A percentile compares a stretch with the other conserved stretches of the same genome.
These are phyloP conservation scores for Metopia argyrocephala DNA, from an alignment of 2,888 invertebrate species.

Conservation along the genomic window DNA sequence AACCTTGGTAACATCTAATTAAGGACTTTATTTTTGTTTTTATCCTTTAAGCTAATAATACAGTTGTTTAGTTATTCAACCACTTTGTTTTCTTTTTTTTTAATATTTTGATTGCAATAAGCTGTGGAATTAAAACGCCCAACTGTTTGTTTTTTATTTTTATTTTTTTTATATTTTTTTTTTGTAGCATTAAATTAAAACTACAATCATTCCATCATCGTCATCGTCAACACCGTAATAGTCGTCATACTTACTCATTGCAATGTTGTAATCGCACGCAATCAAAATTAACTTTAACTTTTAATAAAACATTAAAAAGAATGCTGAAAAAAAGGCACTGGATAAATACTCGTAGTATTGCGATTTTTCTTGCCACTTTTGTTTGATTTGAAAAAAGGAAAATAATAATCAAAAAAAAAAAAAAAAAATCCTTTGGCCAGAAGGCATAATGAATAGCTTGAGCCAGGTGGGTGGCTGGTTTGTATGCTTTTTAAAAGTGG, in stretches of 20 bases:
- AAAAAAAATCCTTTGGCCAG: conserved; percentile 29
- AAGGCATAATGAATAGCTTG: conserved; percentile 5
- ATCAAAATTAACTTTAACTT: conserved; percentile 78
- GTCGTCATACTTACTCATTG: conserved; percentile 7
- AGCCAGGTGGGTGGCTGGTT: conserved; percentile 24
- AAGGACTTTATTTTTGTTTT: conserved; percentile 12
- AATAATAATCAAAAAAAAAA: too few species aligned
- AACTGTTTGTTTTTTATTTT: too few species aligned
- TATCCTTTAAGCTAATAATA: conserved; percentile 32
- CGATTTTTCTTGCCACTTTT: conserved; percentile 22
- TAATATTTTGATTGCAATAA: conserved; percentile 23
- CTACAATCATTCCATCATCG: conserved; percentile 42
- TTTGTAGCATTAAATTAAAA: conserved; percentile 35
- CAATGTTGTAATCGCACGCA: conserved; percentile 73
- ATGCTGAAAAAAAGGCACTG: neutral
- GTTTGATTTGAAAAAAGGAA: conserved; percentile 21
- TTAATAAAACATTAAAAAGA: conserved; percentile 70
- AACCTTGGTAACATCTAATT: conserved; percentile 52
- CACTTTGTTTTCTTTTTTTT: conserved; percentile 5
- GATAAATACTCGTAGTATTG: conserved; percentile 36
- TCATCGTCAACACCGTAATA: conserved; percentile 29
- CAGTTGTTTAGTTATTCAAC: conserved; percentile 18
- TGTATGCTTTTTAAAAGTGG: neutral
- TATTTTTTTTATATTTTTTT: conserved; percentile 29
- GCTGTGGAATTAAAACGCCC: conserved; percentile 16